Base-by-base conservation (phyloP, 1,140 invertebrate genomes). In the Chelonus insularis region DNA sequence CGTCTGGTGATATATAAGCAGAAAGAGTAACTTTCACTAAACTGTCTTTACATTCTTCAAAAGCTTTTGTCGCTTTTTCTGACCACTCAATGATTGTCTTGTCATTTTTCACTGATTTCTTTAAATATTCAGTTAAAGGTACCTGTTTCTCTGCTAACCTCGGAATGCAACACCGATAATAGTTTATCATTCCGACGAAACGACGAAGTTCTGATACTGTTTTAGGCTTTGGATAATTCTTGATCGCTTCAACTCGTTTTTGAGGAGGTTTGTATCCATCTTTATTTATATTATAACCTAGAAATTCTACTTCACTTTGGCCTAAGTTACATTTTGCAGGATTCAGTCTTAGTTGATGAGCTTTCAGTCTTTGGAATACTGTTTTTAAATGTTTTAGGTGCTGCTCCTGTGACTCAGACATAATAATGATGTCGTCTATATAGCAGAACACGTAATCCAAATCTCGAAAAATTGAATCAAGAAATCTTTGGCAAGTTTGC, bases 401-500 rank as follows among this genome's bases (percentile, higher is more conserved):
- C 14, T 29, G 23, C 1, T 4, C 48, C 16, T 2, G 23, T 11
- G 3, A 1, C 2, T 7, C 5, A 11, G 11, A 32, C 6, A 29
- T 12, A 0, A 51, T 8, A 12, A 51, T 12, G 4, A 51, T 34
- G 48, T 51, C 48, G 14, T 51, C 25, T 14, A 51, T 51, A 14
- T 34, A 51, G 29, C 48, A 34, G 12, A 51, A 3, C n/a, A 51
- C 48, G 32, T 32, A 51, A 4, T 29, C 11, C 0, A 51, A 4
- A 34, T 34, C 9, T n/a, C 61, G 39, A 6, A 71, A 20, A 1
- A 68, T 37, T 5, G 34, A 39, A 29, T 71, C 66, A 34, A 73
- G 60, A 6, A 41, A 20, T 18, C 68, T 37, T 57, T 72, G 71
- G 21, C 71, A 71, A 0, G 70, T 66, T 16, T 68, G 60, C 0